Evolutionary conservation across 2,113 vertebrate genomes (phyloP), one percentile per base, ranked within the genome.

Genomic region (Cricetomys ansorgei): DNA sequence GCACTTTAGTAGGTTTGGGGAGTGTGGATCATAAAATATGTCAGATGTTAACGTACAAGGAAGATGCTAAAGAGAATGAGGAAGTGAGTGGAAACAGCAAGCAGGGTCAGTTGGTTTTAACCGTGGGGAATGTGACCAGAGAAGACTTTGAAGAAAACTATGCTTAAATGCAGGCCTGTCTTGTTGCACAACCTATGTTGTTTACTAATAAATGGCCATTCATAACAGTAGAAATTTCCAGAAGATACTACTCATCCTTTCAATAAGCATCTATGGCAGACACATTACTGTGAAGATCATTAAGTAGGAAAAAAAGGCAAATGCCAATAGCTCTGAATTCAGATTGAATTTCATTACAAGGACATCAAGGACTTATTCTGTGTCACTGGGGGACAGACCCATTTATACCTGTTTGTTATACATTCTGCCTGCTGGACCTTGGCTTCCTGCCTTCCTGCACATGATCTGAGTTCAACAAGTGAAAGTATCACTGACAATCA

Each of bases 391-490:
- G 91, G 81, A 65, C 59, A 93, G 81, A 65, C 59, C 76, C 87
- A 86, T 93, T 85, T 94, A 59, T 2, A 65, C 31, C 1, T 79
- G 80, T 70, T 92, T 64, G n/a, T 48, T 93, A 57, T 25, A 69
- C 92, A 89, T 45, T 80, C 80, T 96, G 93, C 96, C 80, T 96
- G 94, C 55, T 23, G 64, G 95, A 93, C 34, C 34, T 79, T 53
- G 89, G 95, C 55, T 64, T 84, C 3, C 27, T 97, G 89, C 95
- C 55, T 64, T 84, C 3, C 27, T 97, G 50, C 80, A 92, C 64
- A 95, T 77, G 96, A 79, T 76, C 96, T 94, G 50, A 94, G 92
- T 92, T 69, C 94, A 95, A 79, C 95, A 67, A 92, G 75, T n/a
- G 37, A 79, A 95, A 93, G 76, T 81, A 40, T 85, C 96, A 95